Evolutionary conservation across 2,113 vertebrate species (phyloP), one percentile per base, ranked within the genome.

Genomic region (Neogale vison): DNA sequence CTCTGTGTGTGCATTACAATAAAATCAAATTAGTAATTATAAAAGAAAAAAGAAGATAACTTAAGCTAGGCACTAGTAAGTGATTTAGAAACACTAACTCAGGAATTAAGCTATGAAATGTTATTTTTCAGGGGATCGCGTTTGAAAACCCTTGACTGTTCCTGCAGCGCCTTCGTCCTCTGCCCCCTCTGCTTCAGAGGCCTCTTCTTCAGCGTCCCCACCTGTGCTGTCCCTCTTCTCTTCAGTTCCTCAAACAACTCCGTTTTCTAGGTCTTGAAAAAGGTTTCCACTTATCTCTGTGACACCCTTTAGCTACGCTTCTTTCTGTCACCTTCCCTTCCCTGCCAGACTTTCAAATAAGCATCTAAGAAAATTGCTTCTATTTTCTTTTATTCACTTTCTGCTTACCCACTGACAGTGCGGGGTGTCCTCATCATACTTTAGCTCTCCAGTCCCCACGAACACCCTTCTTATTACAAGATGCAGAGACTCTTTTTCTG

Each of bases 321-420:
- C 82, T 74, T 95, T 93, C 6, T 82, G 71, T 89, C 88, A 67
- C 50, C 10, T 95, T 82, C 74, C 18, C 31, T 94, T 85, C n/a
- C 45, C 47, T 86, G 42, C 39, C 14, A 69, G 7, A 50, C 59
- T 94, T 91, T 93, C 52, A 93, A 87, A 92, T 76, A 63, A 90
- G 34, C 29, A 31, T 95, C 83, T 36, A 24, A 90, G 89, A 96
- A 92, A 97, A 95, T 94, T 81, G 63, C 63, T n/a, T 55, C 88
- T 71, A 93, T 95, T 96, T 92, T 92, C 61, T 92, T 89, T 84
- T 83, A 87, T 87, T 86, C 21, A 71, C 52, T 82, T 90, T 96
- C 59, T 93, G 71, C 84, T 93, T 95, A 88, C 76, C 77, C 45
- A 55, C 85, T 82, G 72, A 69, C 94, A 93, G 24, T 94, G 86